Base-by-base conservation (phyloP, 2,797 vertebrate genomes). In the Orientallactaga sibirica region DNA sequence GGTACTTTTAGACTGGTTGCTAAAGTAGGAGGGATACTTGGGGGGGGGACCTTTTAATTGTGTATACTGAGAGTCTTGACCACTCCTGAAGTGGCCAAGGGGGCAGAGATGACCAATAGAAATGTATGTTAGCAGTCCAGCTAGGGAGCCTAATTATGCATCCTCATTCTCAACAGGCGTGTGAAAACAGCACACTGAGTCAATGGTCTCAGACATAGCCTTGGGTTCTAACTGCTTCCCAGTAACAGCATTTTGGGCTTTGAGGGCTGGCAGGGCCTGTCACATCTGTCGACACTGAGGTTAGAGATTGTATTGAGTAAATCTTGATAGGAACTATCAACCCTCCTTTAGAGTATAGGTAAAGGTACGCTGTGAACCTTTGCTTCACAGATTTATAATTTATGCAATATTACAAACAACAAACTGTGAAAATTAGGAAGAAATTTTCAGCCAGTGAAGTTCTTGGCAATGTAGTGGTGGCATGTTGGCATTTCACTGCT, bases 71-170 rank as follows among this genome's bases (percentile, higher is more conserved):
- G 25, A 25, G 19, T 24, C 25, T 67, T 19, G 5, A 0, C 15
- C 5, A 11, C 22, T 76, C n/a, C 58, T 2, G 25, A 68, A 66
- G 20, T 16, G 70, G 33, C 15, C 27, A 20, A 4, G 8, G 12
- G 25, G 25, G 7, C 71, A 41, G 75, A 25, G 71, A 29, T n/a
- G 27, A 62, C 12, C 7, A 52, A 18, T 3, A 73, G 66, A 41
- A 15, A 7, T 0, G 3, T 12, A 12, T 1, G 9, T 41, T 4
- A 41, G 70, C 8, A 27, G 0, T 58, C 25, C n/a, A 22, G 11
- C 33, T 9, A 15, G 27, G 27, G 20, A 68, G 73, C 58, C 67
- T 25, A 12, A 25, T 48, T 20, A 20, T 19, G 25, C 55, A 64
- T 67, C 12, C 7, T 27, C 15, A 52, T 66, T 43, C 62, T 68